phyloP scores from a whole-genome alignment of 2,113 vertebrate species.

The Solenodon paradoxus region DNA sequence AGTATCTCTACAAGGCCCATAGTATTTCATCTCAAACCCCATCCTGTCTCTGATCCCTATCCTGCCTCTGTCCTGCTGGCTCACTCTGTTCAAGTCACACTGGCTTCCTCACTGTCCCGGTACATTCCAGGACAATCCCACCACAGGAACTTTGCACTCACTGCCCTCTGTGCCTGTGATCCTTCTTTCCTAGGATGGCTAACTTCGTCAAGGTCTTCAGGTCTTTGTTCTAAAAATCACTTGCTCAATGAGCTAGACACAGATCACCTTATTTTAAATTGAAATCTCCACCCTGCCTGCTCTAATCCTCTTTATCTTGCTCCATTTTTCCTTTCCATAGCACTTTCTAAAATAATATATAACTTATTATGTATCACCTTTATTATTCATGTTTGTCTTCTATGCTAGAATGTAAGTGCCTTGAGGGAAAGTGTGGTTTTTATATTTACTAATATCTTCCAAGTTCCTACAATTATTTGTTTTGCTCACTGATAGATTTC shows the following conservation, averaged over 20 bases:
- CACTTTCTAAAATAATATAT: background rate
- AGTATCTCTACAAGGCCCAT: too few species aligned
- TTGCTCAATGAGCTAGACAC: background rate
- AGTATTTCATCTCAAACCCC: background rate
- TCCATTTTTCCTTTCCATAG: background rate
- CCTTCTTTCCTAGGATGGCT: background rate
- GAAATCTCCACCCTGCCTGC: background rate
- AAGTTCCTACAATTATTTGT: background rate
- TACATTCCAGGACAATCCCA: accelerated
- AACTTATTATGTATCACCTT: background rate
- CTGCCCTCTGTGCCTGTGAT: background rate
- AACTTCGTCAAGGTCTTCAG: background rate
- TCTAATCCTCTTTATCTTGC: background rate
- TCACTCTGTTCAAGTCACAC: background rate
- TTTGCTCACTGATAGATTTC: too few species aligned
- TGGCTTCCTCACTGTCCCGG: background rate
- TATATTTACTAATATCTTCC: background rate
- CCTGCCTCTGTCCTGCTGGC: background rate
- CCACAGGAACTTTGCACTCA: accelerated
- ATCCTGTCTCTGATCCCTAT: too few species aligned
- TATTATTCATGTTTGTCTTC: background rate
- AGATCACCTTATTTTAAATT: background rate
- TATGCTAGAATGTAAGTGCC: background rate
- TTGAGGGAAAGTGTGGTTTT: background rate
- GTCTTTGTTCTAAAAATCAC: background rate